Conservation (phyloP, 2,888 invertebrate genomes). For the Phyllotreta cruciferae region DNA sequence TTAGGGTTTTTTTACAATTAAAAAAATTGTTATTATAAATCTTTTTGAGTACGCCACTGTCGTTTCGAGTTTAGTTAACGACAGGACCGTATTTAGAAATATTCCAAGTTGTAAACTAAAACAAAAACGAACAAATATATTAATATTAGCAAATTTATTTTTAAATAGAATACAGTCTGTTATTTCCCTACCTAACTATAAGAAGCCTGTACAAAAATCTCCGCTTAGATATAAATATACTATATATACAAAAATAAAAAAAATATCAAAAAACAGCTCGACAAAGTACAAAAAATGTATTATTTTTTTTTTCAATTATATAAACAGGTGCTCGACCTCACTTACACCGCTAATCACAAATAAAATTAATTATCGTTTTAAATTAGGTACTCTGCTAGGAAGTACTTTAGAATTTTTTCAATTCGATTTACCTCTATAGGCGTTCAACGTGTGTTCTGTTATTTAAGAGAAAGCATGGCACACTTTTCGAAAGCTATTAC, state of each 20-base stretch:
- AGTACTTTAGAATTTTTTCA: conserved; percentile 44
- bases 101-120: no score
- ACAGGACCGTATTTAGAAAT: no score
- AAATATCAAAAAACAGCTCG: conserved; percentile 53
- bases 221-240: conserved; percentile 50
- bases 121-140: conserved; percentile 37
- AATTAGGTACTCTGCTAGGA: conserved; percentile 40
- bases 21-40: no score
- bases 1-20: no score
- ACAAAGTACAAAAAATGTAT: conserved; percentile 45
- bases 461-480: conserved; percentile 41
- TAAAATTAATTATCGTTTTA: conserved; percentile 30
- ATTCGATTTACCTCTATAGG: conserved; percentile 32
- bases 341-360: conserved; percentile 46
- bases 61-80: no score
- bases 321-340: conserved; percentile 47
- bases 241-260: conserved; percentile 50
- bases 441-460: conserved; percentile 18
- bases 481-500: conserved; percentile 28
- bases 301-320: conserved; percentile 40
- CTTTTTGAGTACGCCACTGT: no score
- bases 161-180: conserved; percentile 59
- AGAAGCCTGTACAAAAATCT: conserved; percentile 58
- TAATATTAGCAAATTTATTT: conserved; percentile 59
- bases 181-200: conserved; percentile 54